phyloP scores from a whole-genome alignment of 2,113 vertebrate genomes.

The Amblyornis subalaris region DNA sequence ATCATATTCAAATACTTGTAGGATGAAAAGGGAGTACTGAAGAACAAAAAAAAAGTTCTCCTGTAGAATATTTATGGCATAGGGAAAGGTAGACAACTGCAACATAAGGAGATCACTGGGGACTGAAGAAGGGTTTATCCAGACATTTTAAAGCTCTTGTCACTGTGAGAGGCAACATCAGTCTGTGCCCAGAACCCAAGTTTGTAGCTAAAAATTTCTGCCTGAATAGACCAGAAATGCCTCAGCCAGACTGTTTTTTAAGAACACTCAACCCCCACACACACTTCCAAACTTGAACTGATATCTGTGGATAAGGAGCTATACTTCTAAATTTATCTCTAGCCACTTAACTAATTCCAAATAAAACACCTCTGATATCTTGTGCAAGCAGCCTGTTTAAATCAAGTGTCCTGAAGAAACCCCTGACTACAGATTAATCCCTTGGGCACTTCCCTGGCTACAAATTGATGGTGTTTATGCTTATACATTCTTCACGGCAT shows the following conservation, averaged over 20 bases:
- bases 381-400: constrained; percentile 19
- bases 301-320: neutral
- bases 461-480: neutral
- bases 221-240: neutral
- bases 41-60: neutral
- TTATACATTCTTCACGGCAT: neutral
- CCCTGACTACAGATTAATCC: constrained; percentile 19
- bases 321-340: constrained; percentile 34
- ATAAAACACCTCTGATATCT: constrained; percentile 41
- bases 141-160: neutral
- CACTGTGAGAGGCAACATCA: neutral
- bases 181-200: neutral
- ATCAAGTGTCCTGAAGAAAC: constrained; percentile 43
- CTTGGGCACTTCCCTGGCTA: neutral
- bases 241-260: constrained; percentile 19
- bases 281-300: constrained; percentile 9
- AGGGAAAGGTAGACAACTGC: neutral
- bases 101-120: neutral
- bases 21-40: neutral
- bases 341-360: constrained; percentile 23
- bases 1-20: neutral
- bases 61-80: neutral
- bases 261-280: constrained; percentile 1
- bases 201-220: neutral
- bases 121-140: neutral